Evolutionary conservation across 37 sponge, comb jelly and placozoan species (phyloP).

Genomic region (Dysidea cf. avara): DNA sequence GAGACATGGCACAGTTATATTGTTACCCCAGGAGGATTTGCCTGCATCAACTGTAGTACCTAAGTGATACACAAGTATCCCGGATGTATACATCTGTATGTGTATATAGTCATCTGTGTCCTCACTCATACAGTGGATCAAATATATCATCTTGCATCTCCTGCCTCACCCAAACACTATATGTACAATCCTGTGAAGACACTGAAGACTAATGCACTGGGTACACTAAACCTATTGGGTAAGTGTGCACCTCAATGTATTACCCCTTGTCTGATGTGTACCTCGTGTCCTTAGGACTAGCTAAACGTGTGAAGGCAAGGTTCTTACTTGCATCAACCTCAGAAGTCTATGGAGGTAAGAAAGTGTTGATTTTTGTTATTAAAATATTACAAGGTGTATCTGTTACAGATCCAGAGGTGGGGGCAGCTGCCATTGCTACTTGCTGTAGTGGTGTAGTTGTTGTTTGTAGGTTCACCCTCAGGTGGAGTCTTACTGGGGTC

Average conservation of each 20-base stretch:
- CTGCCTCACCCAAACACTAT: constrained; percentile 95
- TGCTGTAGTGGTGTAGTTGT: neutral
- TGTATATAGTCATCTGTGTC: no score
- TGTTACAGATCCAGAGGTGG: neutral
- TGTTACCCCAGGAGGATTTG: no score
- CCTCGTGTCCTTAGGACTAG: constrained; percentile 54
- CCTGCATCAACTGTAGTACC: no score
- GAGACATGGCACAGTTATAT: no score
- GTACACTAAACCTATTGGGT: constrained; percentile 93
- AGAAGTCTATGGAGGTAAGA: constrained; percentile 91
- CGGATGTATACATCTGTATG: no score
- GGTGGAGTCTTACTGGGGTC: constrained; percentile 86
- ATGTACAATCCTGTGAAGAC: constrained; percentile 94
- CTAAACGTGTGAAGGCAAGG: constrained; percentile 77
- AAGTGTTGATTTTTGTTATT: constrained; percentile 1
- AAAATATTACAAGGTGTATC: neutral
- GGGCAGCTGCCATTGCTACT: neutral
- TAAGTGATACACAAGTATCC: no score
- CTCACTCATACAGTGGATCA: constrained; percentile 91
- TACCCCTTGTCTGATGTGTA: neutral
- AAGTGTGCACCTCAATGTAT: neutral
- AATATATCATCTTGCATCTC: constrained; percentile 95
- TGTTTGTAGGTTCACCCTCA: constrained; percentile 81
- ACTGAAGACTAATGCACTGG: constrained; percentile 84
- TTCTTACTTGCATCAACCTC: constrained; percentile 90